phyloP scores from a whole-genome alignment of 2,888 invertebrate genomes.

The Drosophila yooni region DNA sequence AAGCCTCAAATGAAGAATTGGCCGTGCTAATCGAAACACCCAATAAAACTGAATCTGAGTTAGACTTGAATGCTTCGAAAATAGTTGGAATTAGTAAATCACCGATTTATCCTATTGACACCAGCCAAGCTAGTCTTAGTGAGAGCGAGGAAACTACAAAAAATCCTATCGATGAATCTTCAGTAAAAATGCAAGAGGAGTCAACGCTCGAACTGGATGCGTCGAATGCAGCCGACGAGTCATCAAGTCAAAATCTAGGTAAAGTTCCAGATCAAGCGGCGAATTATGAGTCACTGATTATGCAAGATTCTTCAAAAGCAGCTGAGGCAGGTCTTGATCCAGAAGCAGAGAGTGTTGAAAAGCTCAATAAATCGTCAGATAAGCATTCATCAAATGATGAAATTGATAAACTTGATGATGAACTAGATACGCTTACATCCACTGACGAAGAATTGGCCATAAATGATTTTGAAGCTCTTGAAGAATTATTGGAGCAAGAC shows the following conservation, averaged over 20 bases:
- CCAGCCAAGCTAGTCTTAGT: background rate
- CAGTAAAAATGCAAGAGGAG: background rate
- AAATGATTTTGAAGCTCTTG: background rate
- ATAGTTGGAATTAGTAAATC: slow-evolving; percentile 12
- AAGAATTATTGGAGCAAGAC: background rate
- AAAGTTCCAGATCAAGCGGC: background rate
- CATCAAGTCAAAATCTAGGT: background rate
- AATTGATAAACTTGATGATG: background rate
- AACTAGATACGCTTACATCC: background rate
- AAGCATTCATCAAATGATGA: no score
- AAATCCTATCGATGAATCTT: background rate
- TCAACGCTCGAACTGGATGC: slow-evolving; percentile 11
- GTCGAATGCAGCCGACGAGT: background rate
- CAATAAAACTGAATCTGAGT: slow-evolving; percentile 13
- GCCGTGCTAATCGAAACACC: background rate
- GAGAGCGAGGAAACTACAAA: background rate
- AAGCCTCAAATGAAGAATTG: background rate
- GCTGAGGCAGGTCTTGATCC: background rate
- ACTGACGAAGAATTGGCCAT: background rate
- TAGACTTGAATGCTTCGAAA: slow-evolving; percentile 17
- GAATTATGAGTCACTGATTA: background rate
- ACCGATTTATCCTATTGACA: slow-evolving; percentile 16
- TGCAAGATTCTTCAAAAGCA: background rate
- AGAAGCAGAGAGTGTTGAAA: background rate
- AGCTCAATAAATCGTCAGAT: background rate